Evolutionary conservation across 1,140 invertebrate genomes (phyloP), one percentile per base, ranked within the genome.

Genomic region (Elysia chlorotica): DNA sequence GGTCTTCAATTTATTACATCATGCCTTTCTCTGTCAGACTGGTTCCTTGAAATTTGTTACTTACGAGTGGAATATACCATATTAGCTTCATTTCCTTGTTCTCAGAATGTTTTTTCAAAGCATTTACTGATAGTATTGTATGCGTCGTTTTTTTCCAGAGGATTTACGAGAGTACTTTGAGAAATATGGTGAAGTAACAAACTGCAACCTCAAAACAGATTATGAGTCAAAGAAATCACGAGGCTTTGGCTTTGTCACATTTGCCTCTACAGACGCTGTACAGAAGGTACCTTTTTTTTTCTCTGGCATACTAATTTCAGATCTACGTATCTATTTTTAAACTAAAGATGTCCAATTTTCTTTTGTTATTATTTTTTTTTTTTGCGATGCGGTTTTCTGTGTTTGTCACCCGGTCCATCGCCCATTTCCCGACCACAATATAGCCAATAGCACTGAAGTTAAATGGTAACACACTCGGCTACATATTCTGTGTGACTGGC

Each of bases 131-230:
- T n/a, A n/a, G n/a, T n/a, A n/a, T n/a, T n/a, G n/a, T n/a, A n/a
- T n/a, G n/a, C 19, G 28, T 70, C 48, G 63, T 71, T 31, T 71
- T 63, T 74, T 82, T 81, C 31, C 80, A 90, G 96, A 84, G 72
- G 83, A 86, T 75, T 74, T 86, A 21, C 80, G 81, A 75, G 81
- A 85, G 31, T 86, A 85, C 74, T 85, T 86, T 75, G 69, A 72
- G 74, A 84, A 95, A 74, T 98, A 96, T 90, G 97, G 96, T 63
- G 96, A 98, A 88, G 96, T 99, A 30, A 95, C 96, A 78, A 96
- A 97, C 88, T 97, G 96, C 85, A 96, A 97, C 59, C 95, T 99
- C 59, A 99, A 99, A 95, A 98, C 97, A 89, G 98, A 98, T 88
- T 94, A 93, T 83, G 96, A 97, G 88, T 97, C 95, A 25, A 96